Percentiles rank a stretch among this genome's conserved stretches.
Conservation (phyloP, 2,888 invertebrate genomes). For the Agrotis clavis region DNA sequence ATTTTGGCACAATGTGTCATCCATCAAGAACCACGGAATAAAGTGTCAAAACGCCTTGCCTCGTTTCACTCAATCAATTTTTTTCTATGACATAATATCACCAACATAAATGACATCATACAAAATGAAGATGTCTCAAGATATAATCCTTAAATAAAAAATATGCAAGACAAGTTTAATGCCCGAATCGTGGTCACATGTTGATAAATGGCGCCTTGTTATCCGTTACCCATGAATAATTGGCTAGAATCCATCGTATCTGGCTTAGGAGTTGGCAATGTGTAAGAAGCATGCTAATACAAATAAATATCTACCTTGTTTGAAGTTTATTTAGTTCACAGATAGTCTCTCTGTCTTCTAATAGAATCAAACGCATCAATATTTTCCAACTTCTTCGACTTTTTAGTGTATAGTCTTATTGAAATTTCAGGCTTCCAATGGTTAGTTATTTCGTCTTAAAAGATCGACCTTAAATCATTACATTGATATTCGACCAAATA, state of each 20-base stretch:
- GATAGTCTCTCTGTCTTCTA: background rate
- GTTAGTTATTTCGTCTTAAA: background rate
- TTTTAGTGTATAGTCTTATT: background rate
- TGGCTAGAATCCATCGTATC: conserved; percentile 50
- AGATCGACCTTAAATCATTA: too few species aligned
- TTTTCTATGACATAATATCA: background rate
- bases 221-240: conserved; percentile 42
- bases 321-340: background rate
- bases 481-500: background rate
- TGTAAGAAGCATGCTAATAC: conserved; percentile 34
- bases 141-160: conserved; percentile 11
- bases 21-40: conserved; percentile 35
- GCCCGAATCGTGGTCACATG: conserved; percentile 8
- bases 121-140: conserved; percentile 23
- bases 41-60: conserved; percentile 19
- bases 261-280: conserved; percentile 47
- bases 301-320: background rate
- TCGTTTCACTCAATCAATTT: conserved; percentile 24
- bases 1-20: conserved; percentile 55
- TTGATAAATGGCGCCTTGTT: conserved; percentile 28
- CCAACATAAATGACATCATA: conserved; percentile 8
- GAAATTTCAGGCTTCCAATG: background rate
- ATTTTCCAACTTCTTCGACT: background rate
- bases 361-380: background rate
- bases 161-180: conserved; percentile 29